Base-by-base conservation (phyloP, 2,888 invertebrate species). In the Drosophila greeni region DNA sequence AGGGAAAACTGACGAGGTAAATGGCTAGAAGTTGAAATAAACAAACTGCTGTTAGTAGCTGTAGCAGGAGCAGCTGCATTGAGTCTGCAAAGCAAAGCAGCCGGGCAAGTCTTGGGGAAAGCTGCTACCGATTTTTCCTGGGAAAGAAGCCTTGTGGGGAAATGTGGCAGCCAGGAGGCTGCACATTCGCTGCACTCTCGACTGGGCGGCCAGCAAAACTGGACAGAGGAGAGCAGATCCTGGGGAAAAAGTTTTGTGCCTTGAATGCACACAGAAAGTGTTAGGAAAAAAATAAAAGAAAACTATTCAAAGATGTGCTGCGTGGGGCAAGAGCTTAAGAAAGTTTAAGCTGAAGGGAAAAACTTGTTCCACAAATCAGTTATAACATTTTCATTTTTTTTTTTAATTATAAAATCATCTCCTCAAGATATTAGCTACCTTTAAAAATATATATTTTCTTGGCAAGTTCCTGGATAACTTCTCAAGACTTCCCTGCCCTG, bases 121-220 rank as follows among this genome's bases (percentile, higher is more conserved):
- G 34, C 55, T 55, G 36, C 34, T 42, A 48, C 36, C 54, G n/a
- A n/a, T n/a, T n/a, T 40, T 40, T 29, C 20, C 29, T 8, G 12
- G 47, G 20, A 1, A 3, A 1, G 20, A 60, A 60, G 66, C 62
- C 61, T 67, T 67, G 69, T 69, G 84, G 16, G 55, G 12, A 37
- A 57, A 26, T n/a, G 24, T 31, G 24, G 40, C 24, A 39, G 39
- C 29, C n/a, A 64, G 73, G 82, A 76, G 79, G 55, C 55, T 79
- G 73, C 79, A 82, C 82, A 78, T 67, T 76, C 72, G 84, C 76
- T 74, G 80, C 84, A 79, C 84, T 79, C 74, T 66, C 51, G 69
- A 61, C 84, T 84, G 84, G 78, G 78, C 71, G 76, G 62, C 43
- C 78, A 78, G 84, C 48, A 78, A 75, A 43, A 23, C 70, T 62